These are phyloP conservation scores for Neodiprion virginianus DNA, from an alignment of 1,140 invertebrate species.

Conservation along the genomic window DNA sequence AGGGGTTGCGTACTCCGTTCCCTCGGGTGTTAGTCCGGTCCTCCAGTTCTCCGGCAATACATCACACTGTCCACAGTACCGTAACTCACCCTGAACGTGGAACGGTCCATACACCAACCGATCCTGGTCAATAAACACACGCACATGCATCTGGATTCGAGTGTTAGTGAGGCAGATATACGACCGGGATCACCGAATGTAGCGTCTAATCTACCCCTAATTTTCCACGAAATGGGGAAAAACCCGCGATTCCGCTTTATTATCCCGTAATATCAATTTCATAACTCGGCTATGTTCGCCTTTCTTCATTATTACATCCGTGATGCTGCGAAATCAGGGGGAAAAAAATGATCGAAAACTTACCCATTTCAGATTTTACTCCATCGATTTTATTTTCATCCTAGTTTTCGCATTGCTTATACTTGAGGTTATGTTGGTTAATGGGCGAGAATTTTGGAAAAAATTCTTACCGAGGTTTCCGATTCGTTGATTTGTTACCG, in stretches of 20 bases:
- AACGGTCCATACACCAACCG: slow-evolving; percentile 26
- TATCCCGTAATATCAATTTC: too few relatives aligned
- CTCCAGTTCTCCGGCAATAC: slow-evolving; percentile 58
- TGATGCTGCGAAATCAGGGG: background rate
- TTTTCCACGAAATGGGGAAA: background rate
- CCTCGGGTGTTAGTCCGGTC: slow-evolving; percentile 51
- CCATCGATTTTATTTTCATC: background rate
- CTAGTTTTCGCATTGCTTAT: too few relatives aligned
- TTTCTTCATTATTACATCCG: too few relatives aligned
- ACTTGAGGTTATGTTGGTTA: too few relatives aligned
- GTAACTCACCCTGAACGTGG: slow-evolving; percentile 55
- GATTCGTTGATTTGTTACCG: too few relatives aligned
- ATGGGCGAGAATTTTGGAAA: too few relatives aligned
- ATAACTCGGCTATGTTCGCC: too few relatives aligned
- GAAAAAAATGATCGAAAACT: background rate
- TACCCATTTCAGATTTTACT: background rate
- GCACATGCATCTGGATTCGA: slow-evolving; percentile 11
- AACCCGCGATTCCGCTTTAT: too few relatives aligned
- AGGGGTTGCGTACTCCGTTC: slow-evolving; percentile 52
- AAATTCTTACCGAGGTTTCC: too few relatives aligned
- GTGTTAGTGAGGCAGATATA: background rate
- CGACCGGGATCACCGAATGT: background rate
- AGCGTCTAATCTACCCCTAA: slow-evolving; percentile 2
- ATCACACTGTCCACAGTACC: slow-evolving; percentile 61
- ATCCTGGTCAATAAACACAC: slow-evolving; percentile 55